Evolutionary conservation across 2,797 vertebrate species (phyloP), one percentile per base, ranked within the genome.

Genomic region (Enteromius trimaculatus): DNA sequence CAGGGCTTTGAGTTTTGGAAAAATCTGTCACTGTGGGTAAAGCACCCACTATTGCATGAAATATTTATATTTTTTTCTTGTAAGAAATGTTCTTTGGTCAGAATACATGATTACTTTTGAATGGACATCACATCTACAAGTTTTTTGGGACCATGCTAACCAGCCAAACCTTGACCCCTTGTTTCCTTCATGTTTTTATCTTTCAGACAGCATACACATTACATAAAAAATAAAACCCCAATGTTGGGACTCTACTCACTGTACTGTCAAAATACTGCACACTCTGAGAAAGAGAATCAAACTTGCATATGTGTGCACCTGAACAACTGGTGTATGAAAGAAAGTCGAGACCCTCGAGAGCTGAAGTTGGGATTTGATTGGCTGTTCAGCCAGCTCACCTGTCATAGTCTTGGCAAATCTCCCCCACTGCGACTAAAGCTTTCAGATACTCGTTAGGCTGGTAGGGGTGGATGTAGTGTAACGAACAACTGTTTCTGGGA

Each of bases 351-450:
- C 23, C 31, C 47, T 10, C 10, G 34, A 68, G 51, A 39, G 44
- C 26, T 23, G 31, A 34, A 53, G 58, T 31, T 44, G 23, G 44
- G 29, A 72, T 84, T 64, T 81, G 68, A 75, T 58, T 84, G 80
- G 86, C 62, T 53, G 55, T 60, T 71, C 42, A 14, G 51, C 21
- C 26, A 19, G 53, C 92, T 62, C 0, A 96, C 96, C 96, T 97
- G 94, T 96, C 96, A 3, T 97, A 96, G 90, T 97, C 96, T 92
- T 97, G 96, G 91, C 96, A 96, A 93, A 97, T 96, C 89, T 96
- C 96, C 0, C 96, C 96, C 71, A 97, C 96, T 0, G 96, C 93
- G 1, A 96, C 94, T 87, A 97, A 93, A 0, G 96, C 95, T 91
- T 97, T 96, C 84, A 96, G 93, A 88, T 97, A 97, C 91, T 97